phyloP scores from a whole-genome alignment of 2,888 invertebrate genomes.

The Pseudococcus jackbeardsleyi region DNA sequence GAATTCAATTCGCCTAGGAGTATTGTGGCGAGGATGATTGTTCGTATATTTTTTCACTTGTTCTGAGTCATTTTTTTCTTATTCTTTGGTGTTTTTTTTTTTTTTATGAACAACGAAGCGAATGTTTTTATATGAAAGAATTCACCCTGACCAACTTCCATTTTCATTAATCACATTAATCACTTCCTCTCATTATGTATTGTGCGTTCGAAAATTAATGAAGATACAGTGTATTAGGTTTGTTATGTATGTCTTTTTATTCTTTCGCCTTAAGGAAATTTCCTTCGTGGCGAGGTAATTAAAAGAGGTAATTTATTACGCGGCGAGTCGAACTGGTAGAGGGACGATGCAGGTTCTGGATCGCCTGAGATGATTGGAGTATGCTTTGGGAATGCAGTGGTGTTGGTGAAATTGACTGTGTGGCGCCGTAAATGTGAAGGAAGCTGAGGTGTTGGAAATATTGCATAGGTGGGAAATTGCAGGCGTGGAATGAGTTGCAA shows the following conservation, averaged over 20 bases:
- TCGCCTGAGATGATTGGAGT: not conserved
- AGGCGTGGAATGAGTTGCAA: too few species aligned
- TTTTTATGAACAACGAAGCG: not conserved
- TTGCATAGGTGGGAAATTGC: not conserved
- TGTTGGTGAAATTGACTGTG: not conserved
- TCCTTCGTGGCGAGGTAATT: not conserved
- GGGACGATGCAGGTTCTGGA: not conserved
- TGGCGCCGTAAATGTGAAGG: not conserved
- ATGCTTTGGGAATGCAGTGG: not conserved
- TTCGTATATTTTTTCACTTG: not conserved
- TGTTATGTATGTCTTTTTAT: not conserved
- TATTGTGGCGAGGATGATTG: not conserved
- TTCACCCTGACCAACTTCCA: constrained; percentile 53
- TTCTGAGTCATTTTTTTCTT: not conserved
- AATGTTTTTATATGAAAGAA: constrained; percentile 8
- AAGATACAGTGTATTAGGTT: constrained; percentile 33
- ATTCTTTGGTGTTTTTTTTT: too few species aligned
- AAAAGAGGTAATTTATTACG: not conserved
- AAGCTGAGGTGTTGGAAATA: not conserved
- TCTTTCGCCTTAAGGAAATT: constrained; percentile 16
- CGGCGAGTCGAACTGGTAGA: not conserved
- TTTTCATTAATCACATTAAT: constrained; percentile 54
- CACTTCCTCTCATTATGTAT: constrained; percentile 49
- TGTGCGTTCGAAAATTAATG: constrained; percentile 29
- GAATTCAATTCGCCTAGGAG: not conserved